Evolutionary conservation across 2,888 invertebrate genomes (phyloP).

Genomic region (Watsonalla binaria): DNA sequence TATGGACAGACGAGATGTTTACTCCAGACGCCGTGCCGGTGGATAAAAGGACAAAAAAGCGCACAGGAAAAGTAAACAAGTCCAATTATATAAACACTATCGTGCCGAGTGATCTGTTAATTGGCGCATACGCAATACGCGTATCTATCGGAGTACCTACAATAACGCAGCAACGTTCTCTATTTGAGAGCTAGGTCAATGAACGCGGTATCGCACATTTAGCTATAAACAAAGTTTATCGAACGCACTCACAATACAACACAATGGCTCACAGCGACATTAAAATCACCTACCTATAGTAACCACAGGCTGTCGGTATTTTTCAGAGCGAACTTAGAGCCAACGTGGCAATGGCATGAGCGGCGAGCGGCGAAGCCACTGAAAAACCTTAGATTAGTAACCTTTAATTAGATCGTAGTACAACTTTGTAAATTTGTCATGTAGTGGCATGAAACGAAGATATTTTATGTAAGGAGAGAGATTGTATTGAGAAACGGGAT

Average conservation of each 20-base stretch:
- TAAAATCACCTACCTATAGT: constrained; percentile 48
- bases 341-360: constrained; percentile 4
- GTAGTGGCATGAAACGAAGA: too few relatives aligned
- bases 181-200: constrained; percentile 59
- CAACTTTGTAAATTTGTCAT: too few relatives aligned
- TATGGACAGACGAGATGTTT: not conserved
- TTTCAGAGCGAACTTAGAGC: constrained; percentile 28
- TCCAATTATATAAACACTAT: constrained; percentile 22
- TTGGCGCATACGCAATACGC: constrained; percentile 44
- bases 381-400: not conserved
- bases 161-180: constrained; percentile 49
- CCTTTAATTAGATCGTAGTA: too few relatives aligned
- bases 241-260: constrained; percentile 54
- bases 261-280: constrained; percentile 61
- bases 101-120: constrained; percentile 42
- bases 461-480: too few relatives aligned
- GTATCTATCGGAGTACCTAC: constrained; percentile 25
- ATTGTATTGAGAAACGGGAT: too few relatives aligned
- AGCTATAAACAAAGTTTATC: constrained; percentile 75
- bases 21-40: not conserved
- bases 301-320: constrained; percentile 32
- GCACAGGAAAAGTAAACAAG: constrained; percentile 27
- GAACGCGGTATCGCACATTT: constrained; percentile 69
- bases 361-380: constrained; percentile 7
- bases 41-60: not conserved